These are phyloP conservation scores for Dermolepida albohirtum DNA, from an alignment of 2,888 invertebrate species.

Conservation along the genomic window DNA sequence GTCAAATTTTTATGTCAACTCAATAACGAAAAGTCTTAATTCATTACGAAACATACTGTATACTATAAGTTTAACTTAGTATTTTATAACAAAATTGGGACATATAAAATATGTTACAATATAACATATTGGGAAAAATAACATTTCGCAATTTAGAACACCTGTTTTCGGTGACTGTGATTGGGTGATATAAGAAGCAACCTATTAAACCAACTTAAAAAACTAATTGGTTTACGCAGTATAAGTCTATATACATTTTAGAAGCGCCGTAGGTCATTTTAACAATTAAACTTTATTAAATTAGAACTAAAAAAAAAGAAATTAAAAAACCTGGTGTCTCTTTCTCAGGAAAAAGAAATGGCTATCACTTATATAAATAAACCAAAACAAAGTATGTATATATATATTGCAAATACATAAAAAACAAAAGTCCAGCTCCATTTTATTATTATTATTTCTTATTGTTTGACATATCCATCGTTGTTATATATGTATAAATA, in stretches of 20 bases:
- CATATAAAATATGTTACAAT: too few relatives aligned
- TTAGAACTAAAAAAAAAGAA: neutral
- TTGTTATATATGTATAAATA: constrained; percentile 37
- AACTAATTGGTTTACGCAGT: neutral
- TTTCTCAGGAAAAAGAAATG: constrained; percentile 41
- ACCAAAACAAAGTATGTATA: constrained; percentile 10
- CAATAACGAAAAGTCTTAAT: too few relatives aligned
- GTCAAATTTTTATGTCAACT: too few relatives aligned
- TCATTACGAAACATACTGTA: too few relatives aligned
- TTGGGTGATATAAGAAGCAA: constrained; percentile 34
- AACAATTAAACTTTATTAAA: constrained; percentile 9
- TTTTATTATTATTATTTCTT: constrained; percentile 10
- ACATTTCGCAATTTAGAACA: neutral
- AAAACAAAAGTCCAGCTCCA: constrained; percentile 30
- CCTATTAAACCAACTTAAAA: constrained; percentile 26
- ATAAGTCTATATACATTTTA: neutral
- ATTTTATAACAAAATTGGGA: too few relatives aligned
- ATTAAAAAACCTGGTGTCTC: constrained; percentile 37
- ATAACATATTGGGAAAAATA: neutral
- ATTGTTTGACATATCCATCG: constrained; percentile 35
- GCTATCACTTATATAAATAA: constrained; percentile 33
- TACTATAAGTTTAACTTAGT: too few relatives aligned
- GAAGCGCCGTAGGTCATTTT: constrained; percentile 17
- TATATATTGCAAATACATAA: neutral
- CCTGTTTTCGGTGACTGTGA: constrained; percentile 13